These are phyloP conservation scores for Drosophila lutescens DNA, from an alignment of 2,888 invertebrate genomes.

Conservation along the genomic window DNA sequence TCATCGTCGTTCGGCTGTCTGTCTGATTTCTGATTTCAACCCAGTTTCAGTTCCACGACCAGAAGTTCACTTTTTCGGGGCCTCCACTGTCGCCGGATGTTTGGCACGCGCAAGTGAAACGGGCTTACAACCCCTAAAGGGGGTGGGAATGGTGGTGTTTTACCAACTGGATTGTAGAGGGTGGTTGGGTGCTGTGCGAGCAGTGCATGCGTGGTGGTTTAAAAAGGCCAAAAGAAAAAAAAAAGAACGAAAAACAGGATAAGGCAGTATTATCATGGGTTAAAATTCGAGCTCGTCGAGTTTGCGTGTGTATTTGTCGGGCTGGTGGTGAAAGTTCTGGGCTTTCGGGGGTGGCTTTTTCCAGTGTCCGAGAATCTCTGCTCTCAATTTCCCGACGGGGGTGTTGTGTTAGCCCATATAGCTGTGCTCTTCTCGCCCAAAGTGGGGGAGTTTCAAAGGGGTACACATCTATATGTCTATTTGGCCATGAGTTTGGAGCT, in stretches of 20 bases:
- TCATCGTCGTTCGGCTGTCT: background rate
- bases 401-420: constrained; percentile 4
- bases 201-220: constrained; percentile 66
- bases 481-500: background rate
- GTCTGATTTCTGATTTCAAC: constrained; percentile 12
- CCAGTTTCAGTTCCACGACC: background rate
- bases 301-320: constrained; percentile 8
- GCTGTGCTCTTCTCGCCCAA: background rate
- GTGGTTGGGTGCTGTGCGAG: constrained; percentile 43
- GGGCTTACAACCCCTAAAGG: constrained; percentile 52
- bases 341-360: constrained; percentile 1
- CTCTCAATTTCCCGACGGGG: background rate
- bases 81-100: constrained; percentile 48
- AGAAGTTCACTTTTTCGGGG: constrained; percentile 7
- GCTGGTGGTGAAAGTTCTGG: constrained; percentile 3
- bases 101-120: constrained; percentile 69
- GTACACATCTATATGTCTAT: background rate
- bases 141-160: constrained; percentile 25
- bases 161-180: constrained; percentile 2
- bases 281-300: background rate
- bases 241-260: constrained; percentile 1
- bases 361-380: constrained; percentile 1
- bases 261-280: constrained; percentile 6
- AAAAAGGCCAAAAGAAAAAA: background rate
- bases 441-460: background rate